phyloP scores from a whole-genome alignment of 2,113 vertebrate species.

The Cryptotis parvus region DNA sequence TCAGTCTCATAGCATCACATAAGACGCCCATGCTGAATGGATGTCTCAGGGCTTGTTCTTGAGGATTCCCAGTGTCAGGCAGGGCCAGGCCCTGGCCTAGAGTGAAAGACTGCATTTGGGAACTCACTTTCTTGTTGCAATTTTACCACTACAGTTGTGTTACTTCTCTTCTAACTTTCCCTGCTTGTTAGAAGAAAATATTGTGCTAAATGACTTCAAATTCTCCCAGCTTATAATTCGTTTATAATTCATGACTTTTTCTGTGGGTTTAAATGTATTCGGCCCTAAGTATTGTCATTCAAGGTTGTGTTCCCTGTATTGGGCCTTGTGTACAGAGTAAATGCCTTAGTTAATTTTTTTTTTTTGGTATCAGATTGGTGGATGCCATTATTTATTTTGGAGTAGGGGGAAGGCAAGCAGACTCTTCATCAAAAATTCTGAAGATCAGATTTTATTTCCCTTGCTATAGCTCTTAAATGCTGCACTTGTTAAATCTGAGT shows the following conservation, averaged over 20 bases:
- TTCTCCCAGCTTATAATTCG: not conserved
- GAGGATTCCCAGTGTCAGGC: not conserved
- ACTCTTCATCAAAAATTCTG: slow-evolving; percentile 70
- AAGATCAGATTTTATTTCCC: slow-evolving; percentile 80
- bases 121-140: not conserved
- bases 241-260: slow-evolving; percentile 4
- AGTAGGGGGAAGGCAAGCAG: slow-evolving; percentile 51
- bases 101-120: not conserved
- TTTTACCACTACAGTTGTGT: not conserved
- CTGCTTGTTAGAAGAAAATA: not conserved
- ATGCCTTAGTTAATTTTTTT: slow-evolving; percentile 3
- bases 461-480: slow-evolving; percentile 73
- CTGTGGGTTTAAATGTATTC: slow-evolving; percentile 5
- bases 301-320: not conserved
- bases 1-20: not conserved
- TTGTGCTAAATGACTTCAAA: slow-evolving; percentile 23
- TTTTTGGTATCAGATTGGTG: not conserved
- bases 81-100: not conserved
- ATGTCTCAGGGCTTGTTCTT: not conserved
- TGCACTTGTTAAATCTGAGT: slow-evolving; percentile 77
- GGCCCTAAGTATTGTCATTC: not conserved
- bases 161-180: not conserved
- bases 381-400: slow-evolving; percentile 67
- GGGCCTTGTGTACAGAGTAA: not conserved
- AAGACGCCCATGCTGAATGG: not conserved